Conservation (phyloP, 1,140 invertebrate species). For the Bombus breviceps region DNA sequence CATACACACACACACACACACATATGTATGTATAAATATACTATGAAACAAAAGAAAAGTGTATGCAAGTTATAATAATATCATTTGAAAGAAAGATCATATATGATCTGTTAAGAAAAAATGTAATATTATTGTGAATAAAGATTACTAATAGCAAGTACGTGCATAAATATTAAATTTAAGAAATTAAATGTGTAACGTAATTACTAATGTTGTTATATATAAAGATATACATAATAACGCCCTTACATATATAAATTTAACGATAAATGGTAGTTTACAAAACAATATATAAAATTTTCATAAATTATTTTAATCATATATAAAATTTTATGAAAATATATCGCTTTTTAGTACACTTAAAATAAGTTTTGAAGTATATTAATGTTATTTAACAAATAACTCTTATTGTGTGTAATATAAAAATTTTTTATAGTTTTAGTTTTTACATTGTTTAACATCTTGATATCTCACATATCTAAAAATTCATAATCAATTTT, state of each 20-base stretch:
- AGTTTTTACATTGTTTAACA: constrained; percentile 37
- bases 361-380: constrained; percentile 25
- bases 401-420: constrained; percentile 38
- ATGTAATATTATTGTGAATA: constrained; percentile 73
- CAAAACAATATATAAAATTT: constrained; percentile 23
- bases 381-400: constrained; percentile 38
- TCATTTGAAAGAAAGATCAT: constrained; percentile 45
- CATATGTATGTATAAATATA: constrained; percentile 32
- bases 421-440: constrained; percentile 47
- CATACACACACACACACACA: constrained; percentile 37
- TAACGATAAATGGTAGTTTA: constrained; percentile 23
- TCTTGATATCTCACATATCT: constrained; percentile 27
- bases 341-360: constrained; percentile 44
- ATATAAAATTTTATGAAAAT: constrained; percentile 62
- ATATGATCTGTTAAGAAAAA: constrained; percentile 60
- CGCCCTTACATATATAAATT: constrained; percentile 10
- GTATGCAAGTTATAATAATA: constrained; percentile 44
- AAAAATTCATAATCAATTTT: constrained; percentile 47
- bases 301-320: constrained; percentile 41
- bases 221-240: constrained; percentile 22
- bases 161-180: constrained; percentile 26
- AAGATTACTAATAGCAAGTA: constrained; percentile 63
- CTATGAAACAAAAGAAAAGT: constrained; percentile 50
- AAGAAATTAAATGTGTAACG: constrained; percentile 18
- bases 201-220: constrained; percentile 23